Conservation (phyloP, 2,797 vertebrate species). For the Neosalanx taihuensis region DNA sequence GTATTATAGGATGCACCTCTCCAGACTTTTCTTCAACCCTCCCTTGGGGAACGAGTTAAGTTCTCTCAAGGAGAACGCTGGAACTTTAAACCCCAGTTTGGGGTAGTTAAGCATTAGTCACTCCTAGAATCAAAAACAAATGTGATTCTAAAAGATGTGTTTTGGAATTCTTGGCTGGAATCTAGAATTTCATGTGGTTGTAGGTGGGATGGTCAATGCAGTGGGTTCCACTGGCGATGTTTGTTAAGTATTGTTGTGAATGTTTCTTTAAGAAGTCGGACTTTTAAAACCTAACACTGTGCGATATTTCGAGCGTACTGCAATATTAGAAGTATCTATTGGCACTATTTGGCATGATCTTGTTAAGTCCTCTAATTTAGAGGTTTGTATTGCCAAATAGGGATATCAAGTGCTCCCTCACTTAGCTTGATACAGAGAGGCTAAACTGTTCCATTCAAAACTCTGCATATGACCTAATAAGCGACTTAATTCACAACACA, state of each 20-base stretch:
- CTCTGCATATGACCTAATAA: conserved; percentile 50
- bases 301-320: conserved; percentile 42
- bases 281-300: conserved; percentile 39
- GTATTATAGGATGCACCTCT: conserved; percentile 55
- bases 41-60: conserved; percentile 51
- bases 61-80: conserved; percentile 54
- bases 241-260: conserved; percentile 52
- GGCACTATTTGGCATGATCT: conserved; percentile 55
- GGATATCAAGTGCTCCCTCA: conserved; percentile 57
- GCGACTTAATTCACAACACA: conserved; percentile 24
- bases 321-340: conserved; percentile 47
- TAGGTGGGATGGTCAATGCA: conserved; percentile 61
- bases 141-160: conserved; percentile 69
- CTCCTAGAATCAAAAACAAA: conserved; percentile 84
- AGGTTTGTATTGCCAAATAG: conserved; percentile 39
- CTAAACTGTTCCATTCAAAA: conserved; percentile 52
- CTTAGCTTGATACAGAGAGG: conserved; percentile 51
- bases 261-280: conserved; percentile 23
- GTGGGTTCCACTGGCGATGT: conserved; percentile 48
- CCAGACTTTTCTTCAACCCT: conserved; percentile 46
- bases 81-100: conserved; percentile 70
- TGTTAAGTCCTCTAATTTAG: conserved; percentile 53
- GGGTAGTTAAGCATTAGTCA: conserved; percentile 63
- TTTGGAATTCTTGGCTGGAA: conserved; percentile 67
- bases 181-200: conserved; percentile 66